Base-by-base conservation (phyloP, 2,113 vertebrate genomes). In the Aix galericulata region DNA sequence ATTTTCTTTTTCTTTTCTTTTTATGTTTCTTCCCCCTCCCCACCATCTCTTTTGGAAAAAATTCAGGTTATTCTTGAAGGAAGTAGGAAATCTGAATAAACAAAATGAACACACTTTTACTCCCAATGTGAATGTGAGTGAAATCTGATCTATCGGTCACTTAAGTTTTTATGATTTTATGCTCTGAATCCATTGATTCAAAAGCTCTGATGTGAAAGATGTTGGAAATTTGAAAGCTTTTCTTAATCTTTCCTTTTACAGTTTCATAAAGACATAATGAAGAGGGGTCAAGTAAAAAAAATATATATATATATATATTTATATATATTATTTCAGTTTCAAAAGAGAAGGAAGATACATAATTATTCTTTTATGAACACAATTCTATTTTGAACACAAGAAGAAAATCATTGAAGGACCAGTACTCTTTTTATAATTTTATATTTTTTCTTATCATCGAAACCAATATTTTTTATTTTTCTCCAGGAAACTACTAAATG, bases 391-490 rank as follows among this genome's bases (percentile, higher is more conserved):
- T 89, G 86, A 94, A 94, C 82, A 88, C 75, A 97, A 96, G 88
- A 95, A 97, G 75, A 92, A 94, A 89, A 72, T 2, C 72, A 93
- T 93, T 96, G 79, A 94, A 96, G 38, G 50, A 97, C 75, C 36
- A 96, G 80, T 81, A 96, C 60, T 94, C 91, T 89, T 93, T 86
- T 95, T 94, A 92, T 83, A 97, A 97, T 97, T 50, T 50, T 50
- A 50, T 96, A 94, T 81, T 94, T 96, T 96, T 96, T 93, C 88
- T 97, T 97, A 88, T 94, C 94, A 80, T 91, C 96, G 21, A 95
- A 98, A 97, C 97, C 62, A 97, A 86, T 95, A 84, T 91, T 96
- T 72, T 97, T 96, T 95, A 96, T 74, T 78, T 73, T 96, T 96
- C 32, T n/a, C 77, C 66, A 94, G 85, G 89, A 95, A 93, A 86